A percentile compares a stretch with the other conserved stretches of the same genome.
Evolutionary conservation across 2,797 vertebrate species (phyloP).

Genomic region (Phaenicophaeus curvirostris): DNA sequence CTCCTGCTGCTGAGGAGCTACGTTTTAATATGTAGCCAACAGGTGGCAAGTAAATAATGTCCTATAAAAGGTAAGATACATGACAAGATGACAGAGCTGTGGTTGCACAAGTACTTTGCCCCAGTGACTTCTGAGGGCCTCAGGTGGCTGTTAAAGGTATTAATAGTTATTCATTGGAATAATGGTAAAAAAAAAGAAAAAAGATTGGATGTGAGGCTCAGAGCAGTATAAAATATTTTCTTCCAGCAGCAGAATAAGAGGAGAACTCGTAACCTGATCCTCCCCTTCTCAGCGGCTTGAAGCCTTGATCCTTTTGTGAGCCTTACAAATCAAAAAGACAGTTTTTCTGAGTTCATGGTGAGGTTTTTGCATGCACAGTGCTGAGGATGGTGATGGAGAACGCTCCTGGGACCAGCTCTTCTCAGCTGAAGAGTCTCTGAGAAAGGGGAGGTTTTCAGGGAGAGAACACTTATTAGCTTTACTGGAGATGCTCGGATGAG

Average conservation of each 20-base stretch:
- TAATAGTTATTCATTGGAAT: not conserved
- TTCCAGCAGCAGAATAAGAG: not conserved
- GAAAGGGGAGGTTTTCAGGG: not conserved
- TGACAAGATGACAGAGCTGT: not conserved
- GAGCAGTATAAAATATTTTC: not conserved
- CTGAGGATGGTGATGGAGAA: not conserved
- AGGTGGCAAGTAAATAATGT: not conserved
- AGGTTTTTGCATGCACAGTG: not conserved
- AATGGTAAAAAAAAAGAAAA: not conserved
- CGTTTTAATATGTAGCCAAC: not conserved
- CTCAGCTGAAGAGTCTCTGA: not conserved
- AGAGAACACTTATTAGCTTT: not conserved
- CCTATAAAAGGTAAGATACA: not conserved
- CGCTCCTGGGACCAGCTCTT: not conserved
- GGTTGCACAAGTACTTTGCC: not conserved
- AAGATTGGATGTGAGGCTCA: not conserved
- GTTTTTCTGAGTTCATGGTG: not conserved
- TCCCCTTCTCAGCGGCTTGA: not conserved
- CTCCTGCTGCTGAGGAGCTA: not conserved
- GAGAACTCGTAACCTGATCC: not conserved
- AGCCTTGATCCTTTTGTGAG: not conserved
- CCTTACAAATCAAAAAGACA: not conserved
- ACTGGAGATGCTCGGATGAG: fast-evolving
- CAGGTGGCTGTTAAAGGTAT: not conserved
- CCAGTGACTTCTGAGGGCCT: not conserved